Base-by-base conservation (phyloP, 1,140 invertebrate species). In the Tenebrio molitor region DNA sequence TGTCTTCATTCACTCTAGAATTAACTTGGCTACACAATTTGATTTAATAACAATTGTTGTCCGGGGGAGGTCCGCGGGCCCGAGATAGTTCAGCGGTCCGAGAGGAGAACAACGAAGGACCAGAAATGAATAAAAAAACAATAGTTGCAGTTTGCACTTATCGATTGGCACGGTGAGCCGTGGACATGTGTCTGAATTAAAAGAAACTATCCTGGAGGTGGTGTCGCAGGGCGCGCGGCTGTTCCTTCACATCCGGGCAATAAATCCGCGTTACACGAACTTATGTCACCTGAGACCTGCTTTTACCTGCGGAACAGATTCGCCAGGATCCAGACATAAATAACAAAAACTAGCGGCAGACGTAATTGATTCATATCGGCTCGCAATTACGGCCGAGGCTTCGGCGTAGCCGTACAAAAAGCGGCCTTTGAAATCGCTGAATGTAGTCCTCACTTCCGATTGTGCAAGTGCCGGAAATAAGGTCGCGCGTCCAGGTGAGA, bases 401-500 rank as follows among this genome's bases (percentile, higher is more conserved):
- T 12, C n/a, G 12, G 36, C 36, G 6, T 12, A 5, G 15, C 19
- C 21, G 29, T 23, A 23, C 17, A 15, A 58, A 36, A 53, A 69
- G 36, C 36, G 44, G 69, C 46, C 25, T 58, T 42, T 53, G 29
- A 70, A 62, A 63, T 42, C 8, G 33, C 19, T 68, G 19, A 68
- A 25, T 68, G 65, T 68, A 68, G 36, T 41, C 33, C 1, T 68
- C 65, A 25, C 66, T 68, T 69, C 69, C 44, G 42, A 70, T 70
- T 70, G 69, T 70, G 69, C 66, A 68, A 68, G 36, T 68, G 66
- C 36, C 69, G 69, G 69, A 71, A 71, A 71, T 71, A 63, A 71
- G 50, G 53, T 71, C 44, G 64, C 83, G 81, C 68, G 64, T 66
- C 36, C 64, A 66, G 64, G 64, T 66, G 64, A 44, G 64, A 44